These are phyloP conservation scores for Illadopsis cleaveri DNA, from an alignment of 2,113 vertebrate genomes.

Conservation along the genomic window DNA sequence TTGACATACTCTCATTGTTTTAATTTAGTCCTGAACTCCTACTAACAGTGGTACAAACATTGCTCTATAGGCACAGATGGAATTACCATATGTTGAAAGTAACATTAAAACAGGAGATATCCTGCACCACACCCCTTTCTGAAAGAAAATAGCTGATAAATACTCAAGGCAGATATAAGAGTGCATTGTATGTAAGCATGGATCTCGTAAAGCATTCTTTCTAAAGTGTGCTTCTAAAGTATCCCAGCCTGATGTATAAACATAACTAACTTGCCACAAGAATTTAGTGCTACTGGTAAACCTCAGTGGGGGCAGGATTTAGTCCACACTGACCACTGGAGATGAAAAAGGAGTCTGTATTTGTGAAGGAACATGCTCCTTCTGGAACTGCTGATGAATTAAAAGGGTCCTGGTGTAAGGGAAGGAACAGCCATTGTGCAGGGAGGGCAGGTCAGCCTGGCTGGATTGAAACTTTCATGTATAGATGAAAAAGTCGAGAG, in stretches of 20 bases:
- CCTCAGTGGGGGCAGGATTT: neutral
- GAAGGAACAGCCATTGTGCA: constrained; percentile 14
- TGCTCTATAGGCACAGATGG: neutral
- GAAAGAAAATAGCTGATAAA: neutral
- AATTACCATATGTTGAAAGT: neutral
- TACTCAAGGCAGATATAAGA: neutral
- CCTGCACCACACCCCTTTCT: neutral
- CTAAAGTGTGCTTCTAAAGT: neutral
- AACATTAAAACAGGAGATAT: neutral
- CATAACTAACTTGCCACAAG: neutral
- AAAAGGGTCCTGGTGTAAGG: neutral
- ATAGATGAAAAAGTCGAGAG: constrained; percentile 3
- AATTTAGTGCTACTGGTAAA: neutral
- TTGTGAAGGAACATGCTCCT: neutral
- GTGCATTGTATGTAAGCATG: neutral
- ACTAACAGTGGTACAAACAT: neutral
- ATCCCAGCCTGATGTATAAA: neutral
- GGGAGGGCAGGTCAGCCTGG: neutral
- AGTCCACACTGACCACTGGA: neutral
- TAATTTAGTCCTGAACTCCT: neutral
- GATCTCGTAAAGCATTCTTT: neutral
- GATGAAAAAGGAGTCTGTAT: neutral
- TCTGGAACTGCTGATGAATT: neutral
- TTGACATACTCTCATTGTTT: neutral
- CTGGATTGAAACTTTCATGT: constrained; percentile 28